Evolutionary conservation across 1,140 invertebrate species (phyloP), one percentile per base, ranked within the genome.

Genomic region (Tribolium madens): DNA sequence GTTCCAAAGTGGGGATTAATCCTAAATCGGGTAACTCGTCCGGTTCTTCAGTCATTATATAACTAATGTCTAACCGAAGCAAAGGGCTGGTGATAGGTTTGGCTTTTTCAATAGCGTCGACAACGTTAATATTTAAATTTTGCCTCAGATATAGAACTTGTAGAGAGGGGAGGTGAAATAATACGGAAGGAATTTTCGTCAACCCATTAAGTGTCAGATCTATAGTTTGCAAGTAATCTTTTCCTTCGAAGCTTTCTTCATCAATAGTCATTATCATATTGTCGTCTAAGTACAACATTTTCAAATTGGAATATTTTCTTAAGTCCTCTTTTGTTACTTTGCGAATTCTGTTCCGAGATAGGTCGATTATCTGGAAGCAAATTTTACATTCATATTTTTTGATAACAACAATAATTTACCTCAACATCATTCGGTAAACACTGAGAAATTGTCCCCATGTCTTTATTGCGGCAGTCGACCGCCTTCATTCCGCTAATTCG

Each of bases 241-340:
- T 46, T 7, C 77, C 77, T 52, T 73, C 82, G 78, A 91, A 89
- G 1, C 88, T 87, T 69, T 88, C 85, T 26, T 88, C 85, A 73
- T 91, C 89, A 42, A 91, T 88, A 15, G 86, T 86, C 81, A 87
- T 87, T 77, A 91, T 89, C 83, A 89, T 87, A 77, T 91, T 91
- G 77, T 91, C 90, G 72, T 87, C 86, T 79, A 91, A 86, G 83
- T 91, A 90, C 73, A 91, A 83, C 82, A 87, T 89, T 78, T 88
- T 88, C 57, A 91, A 82, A 79, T 87, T 87, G 9, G 86, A 85
- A 78, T 91, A 91, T 21, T 85, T 84, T 17, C 85, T 84, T 78
- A 91, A 87, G 64, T 90, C 90, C 76, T 86, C 83, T 70, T 84
- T 84, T 76, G 84, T 85, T 31, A 91, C 76, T 82, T 90, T 89